Conservation (phyloP, 2,797 vertebrate species). For the Astyanax mexicanus region DNA sequence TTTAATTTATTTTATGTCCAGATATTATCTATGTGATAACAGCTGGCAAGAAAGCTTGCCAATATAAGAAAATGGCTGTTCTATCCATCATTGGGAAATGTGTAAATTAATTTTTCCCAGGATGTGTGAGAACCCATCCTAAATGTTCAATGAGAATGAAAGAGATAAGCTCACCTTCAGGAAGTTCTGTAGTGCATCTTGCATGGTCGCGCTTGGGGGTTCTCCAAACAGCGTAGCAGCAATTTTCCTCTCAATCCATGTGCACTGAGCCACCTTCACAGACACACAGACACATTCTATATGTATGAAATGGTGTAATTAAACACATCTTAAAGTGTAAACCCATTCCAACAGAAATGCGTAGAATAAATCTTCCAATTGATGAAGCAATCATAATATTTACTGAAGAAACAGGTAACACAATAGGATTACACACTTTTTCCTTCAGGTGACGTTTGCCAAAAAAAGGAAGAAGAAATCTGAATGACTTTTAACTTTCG, state of each 20-base stretch:
- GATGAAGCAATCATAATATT: not conserved
- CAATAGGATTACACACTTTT: not conserved
- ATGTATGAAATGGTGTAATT: not conserved
- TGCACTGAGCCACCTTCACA: slow-evolving; percentile 89
- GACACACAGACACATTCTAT: not conserved
- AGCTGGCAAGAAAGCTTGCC: too few relatives aligned
- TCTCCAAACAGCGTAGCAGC: slow-evolving; percentile 91
- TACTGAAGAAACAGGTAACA: not conserved
- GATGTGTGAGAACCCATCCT: too few relatives aligned
- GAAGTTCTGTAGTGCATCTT: slow-evolving; percentile 91
- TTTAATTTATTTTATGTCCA: too few relatives aligned
- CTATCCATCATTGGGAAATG: too few relatives aligned
- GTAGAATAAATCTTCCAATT: too few relatives aligned
- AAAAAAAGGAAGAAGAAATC: not conserved
- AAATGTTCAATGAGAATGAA: not conserved
- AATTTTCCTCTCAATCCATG: slow-evolving; percentile 96
- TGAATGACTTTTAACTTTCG: not conserved
- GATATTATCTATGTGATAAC: too few relatives aligned
- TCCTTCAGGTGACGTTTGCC: not conserved
- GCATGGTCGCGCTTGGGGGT: slow-evolving; percentile 87
- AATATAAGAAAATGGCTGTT: too few relatives aligned
- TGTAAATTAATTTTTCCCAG: too few relatives aligned
- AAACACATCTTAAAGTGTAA: not conserved
- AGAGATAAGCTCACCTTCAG: slow-evolving; percentile 83
- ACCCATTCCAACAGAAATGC: not conserved